These are phyloP conservation scores for Luscinia megarhynchos DNA, from an alignment of 2,797 vertebrate species.

Conservation along the genomic window DNA sequence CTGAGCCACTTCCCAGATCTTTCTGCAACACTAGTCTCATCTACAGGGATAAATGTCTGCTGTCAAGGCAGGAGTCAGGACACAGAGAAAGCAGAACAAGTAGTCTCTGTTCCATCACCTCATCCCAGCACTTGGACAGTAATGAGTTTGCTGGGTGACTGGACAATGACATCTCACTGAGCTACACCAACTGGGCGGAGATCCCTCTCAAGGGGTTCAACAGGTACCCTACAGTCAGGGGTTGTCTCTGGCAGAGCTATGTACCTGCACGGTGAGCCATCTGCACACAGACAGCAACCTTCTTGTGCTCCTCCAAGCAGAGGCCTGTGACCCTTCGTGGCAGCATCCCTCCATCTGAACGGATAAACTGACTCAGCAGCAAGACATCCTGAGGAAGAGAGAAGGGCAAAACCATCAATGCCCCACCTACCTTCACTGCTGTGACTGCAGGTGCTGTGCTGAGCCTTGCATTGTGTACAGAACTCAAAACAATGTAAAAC, in stretches of 20 bases:
- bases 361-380: conserved; percentile 94
- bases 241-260: background rate
- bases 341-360: conserved; percentile 91
- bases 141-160: background rate
- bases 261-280: conserved; percentile 97
- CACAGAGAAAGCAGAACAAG: background rate
- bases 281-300: conserved; percentile 90
- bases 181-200: background rate
- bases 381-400: conserved; percentile 86
- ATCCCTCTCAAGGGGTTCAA: background rate
- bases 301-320: conserved; percentile 90
- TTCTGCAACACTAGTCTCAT: background rate
- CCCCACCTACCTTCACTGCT: background rate
- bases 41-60: background rate
- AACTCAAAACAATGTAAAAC: background rate
- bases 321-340: conserved; percentile 89
- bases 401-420: background rate
- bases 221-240: background rate
- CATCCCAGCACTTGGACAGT: background rate
- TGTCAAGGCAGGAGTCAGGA: background rate
- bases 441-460: background rate
- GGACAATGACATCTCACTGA: background rate
- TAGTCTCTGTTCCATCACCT: background rate
- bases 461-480: background rate
- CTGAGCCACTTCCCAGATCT: background rate